Percentiles rank a stretch among this genome's conserved stretches.
Evolutionary conservation across 2,888 invertebrate species (phyloP).

Genomic region (Geophilus truncorum): DNA sequence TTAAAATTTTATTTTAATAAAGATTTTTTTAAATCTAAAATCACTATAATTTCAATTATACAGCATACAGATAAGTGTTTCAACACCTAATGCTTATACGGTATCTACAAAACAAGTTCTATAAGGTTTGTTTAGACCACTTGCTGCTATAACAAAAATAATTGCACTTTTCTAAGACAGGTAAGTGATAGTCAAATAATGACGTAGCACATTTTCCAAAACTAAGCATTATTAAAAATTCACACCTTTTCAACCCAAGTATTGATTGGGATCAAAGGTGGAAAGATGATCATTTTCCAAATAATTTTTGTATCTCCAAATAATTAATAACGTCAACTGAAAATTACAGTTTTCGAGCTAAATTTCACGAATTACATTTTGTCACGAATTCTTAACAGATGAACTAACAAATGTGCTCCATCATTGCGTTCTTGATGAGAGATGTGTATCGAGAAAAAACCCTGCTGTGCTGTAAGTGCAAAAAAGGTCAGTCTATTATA

Average conservation of each 20-base stretch:
- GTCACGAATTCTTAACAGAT: too few relatives aligned
- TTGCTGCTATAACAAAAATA: neutral
- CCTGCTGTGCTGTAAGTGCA: neutral
- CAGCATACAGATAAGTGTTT: too few relatives aligned
- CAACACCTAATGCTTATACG: too few relatives aligned
- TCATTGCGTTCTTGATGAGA: conserved; percentile 5
- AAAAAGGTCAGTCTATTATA: neutral
- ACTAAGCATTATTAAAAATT: neutral
- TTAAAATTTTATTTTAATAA: too few relatives aligned
- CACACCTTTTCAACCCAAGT: neutral
- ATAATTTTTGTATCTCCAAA: neutral
- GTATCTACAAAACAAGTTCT: too few relatives aligned
- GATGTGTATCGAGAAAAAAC: neutral
- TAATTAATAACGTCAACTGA: too few relatives aligned
- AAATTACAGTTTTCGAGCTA: too few relatives aligned
- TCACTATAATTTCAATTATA: too few relatives aligned
- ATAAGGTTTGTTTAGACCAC: neutral
- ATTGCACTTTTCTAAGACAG: conserved; percentile 2
- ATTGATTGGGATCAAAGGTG: neutral
- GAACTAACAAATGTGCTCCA: neutral
- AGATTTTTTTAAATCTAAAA: too few relatives aligned
- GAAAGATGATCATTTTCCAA: neutral
- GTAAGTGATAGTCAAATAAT: conserved; percentile 27
- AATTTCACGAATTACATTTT: too few relatives aligned
- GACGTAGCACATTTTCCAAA: neutral